phyloP scores from a whole-genome alignment of 2,888 invertebrate genomes.

The Lasius platythorax region DNA sequence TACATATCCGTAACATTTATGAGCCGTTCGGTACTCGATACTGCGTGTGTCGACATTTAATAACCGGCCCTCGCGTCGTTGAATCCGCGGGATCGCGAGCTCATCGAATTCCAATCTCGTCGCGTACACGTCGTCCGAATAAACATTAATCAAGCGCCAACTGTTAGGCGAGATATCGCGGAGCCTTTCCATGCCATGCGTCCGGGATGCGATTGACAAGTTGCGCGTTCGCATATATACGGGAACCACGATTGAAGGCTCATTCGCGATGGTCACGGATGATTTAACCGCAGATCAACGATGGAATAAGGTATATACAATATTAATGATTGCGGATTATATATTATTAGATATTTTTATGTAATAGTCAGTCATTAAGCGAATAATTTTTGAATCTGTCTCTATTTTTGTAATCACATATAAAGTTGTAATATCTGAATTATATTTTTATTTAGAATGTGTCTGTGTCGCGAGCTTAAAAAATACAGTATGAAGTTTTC shows the following conservation, averaged over 20 bases:
- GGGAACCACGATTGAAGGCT: conserved; percentile 66
- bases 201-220: conserved; percentile 61
- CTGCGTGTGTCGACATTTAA: conserved; percentile 50
- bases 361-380: neutral
- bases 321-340: neutral
- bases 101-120: conserved; percentile 57
- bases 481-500: neutral
- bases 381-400: neutral
- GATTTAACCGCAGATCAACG: conserved; percentile 13
- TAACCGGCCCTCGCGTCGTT: conserved; percentile 48
- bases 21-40: conserved; percentile 47
- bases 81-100: conserved; percentile 55
- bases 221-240: conserved; percentile 76
- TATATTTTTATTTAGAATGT: neutral
- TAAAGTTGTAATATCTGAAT: neutral
- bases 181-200: conserved; percentile 48
- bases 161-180: conserved; percentile 56
- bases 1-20: conserved; percentile 52
- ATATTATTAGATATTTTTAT: neutral
- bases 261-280: conserved; percentile 49
- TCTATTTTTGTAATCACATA: neutral
- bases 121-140: conserved; percentile 51
- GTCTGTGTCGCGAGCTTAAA: neutral
- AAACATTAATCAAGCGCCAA: conserved; percentile 56
- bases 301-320: neutral